Conservation (phyloP, 1,140 invertebrate genomes). For the Lasioglossum baleicum region DNA sequence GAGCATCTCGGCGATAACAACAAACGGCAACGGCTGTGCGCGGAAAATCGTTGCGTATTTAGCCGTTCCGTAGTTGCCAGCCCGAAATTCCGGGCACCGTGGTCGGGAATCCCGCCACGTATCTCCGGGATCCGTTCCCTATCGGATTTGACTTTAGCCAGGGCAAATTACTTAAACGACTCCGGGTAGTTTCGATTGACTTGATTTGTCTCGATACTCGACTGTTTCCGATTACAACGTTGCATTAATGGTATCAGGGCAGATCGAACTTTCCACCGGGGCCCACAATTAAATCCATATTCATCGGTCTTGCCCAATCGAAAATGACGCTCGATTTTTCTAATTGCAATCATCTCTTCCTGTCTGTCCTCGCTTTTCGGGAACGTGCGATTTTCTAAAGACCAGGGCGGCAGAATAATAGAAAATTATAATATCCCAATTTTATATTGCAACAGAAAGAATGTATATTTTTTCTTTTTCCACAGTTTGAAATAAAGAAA, state of each 20-base stretch:
- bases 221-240: constrained; percentile 15
- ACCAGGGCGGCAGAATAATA: no score
- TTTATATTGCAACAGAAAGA: no score
- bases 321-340: not conserved
- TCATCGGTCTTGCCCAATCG: constrained; percentile 8
- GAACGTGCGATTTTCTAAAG: no score
- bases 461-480: no score
- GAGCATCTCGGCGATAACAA: not conserved
- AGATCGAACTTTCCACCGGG: constrained; percentile 25
- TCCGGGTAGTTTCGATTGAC: constrained; percentile 25
- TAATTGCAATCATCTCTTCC: no score
- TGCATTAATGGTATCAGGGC: constrained; percentile 35
- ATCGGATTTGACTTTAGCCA: constrained; percentile 10
- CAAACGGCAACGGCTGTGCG: not conserved
- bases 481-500: no score
- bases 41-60: not conserved
- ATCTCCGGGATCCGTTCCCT: not conserved
- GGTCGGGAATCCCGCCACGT: not conserved
- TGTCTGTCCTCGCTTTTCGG: no score
- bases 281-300: constrained; percentile 12
- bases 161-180: constrained; percentile 19
- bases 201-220: constrained; percentile 28
- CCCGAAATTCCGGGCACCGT: not conserved
- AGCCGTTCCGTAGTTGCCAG: not conserved
- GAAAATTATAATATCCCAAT: no score